These are phyloP conservation scores for Leistus spinibarbis DNA, from an alignment of 2,888 invertebrate species.

Conservation along the genomic window DNA sequence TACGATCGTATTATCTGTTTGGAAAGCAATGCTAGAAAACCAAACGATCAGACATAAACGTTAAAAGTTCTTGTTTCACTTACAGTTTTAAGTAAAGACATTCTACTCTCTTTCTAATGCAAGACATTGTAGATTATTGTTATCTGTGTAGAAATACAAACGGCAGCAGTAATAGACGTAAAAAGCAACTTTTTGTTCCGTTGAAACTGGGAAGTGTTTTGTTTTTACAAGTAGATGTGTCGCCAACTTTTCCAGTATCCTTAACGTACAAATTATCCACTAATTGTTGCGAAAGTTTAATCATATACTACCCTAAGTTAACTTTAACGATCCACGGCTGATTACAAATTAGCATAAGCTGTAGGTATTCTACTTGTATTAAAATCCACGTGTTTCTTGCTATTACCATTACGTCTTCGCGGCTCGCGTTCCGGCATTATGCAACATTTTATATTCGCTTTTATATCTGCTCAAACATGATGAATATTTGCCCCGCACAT, in stretches of 20 bases:
- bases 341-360: constrained; percentile 32
- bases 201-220: background rate
- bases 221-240: constrained; percentile 1
- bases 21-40: background rate
- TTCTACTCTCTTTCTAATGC: background rate
- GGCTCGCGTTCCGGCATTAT: background rate
- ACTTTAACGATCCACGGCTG: constrained; percentile 10
- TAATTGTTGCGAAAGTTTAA: constrained; percentile 28
- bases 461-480: background rate
- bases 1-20: too few species aligned
- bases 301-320: constrained; percentile 12
- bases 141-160: background rate
- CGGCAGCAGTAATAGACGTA: background rate
- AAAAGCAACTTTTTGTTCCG: background rate
- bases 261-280: constrained; percentile 21
- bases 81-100: background rate
- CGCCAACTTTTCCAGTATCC: background rate
- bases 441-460: background rate
- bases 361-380: constrained; percentile 7
- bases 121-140: background rate
- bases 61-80: background rate
- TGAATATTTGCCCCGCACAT: constrained; percentile 13
- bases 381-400: constrained; percentile 34
- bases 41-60: background rate
- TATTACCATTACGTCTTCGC: constrained; percentile 19